phyloP scores from a whole-genome alignment of 2,888 invertebrate genomes.

The Eupeodes luniger region DNA sequence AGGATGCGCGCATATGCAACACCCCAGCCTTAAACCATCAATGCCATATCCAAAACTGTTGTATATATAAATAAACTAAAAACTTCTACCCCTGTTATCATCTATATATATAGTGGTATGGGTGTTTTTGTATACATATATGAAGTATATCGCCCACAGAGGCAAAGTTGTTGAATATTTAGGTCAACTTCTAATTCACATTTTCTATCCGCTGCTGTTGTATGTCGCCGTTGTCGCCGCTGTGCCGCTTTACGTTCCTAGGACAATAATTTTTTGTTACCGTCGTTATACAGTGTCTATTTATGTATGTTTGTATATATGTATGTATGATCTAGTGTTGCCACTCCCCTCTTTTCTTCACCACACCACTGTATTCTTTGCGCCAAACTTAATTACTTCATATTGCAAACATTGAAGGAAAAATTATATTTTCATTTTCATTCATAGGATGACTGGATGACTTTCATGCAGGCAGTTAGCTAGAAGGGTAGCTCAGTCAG shows the following conservation, averaged over 20 bases:
- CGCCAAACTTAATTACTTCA: constrained; percentile 53
- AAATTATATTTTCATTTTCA: constrained; percentile 32
- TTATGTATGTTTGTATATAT: background rate
- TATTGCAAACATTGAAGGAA: constrained; percentile 37
- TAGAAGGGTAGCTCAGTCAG: background rate
- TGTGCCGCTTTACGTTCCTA: constrained; percentile 26
- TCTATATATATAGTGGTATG: background rate
- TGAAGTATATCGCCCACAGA: constrained; percentile 20
- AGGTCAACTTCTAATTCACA: constrained; percentile 70
- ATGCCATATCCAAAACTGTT: constrained; percentile 28
- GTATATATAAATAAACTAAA: constrained; percentile 10
- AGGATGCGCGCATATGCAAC: constrained; percentile 64
- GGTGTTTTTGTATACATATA: too few relatives aligned
- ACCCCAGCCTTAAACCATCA: background rate
- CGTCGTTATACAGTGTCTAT: background rate
- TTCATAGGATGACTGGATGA: constrained; percentile 20
- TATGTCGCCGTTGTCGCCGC: background rate
- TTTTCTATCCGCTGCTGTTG: constrained; percentile 25
- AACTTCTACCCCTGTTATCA: constrained; percentile 33
- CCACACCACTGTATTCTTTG: constrained; percentile 16
- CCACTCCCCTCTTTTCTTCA: background rate
- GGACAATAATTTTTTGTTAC: constrained; percentile 38
- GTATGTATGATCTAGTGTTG: constrained; percentile 6
- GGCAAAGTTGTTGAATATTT: constrained; percentile 69
- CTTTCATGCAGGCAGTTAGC: background rate